phyloP scores from a whole-genome alignment of 2,888 invertebrate genomes.

The Macaria liturata region DNA sequence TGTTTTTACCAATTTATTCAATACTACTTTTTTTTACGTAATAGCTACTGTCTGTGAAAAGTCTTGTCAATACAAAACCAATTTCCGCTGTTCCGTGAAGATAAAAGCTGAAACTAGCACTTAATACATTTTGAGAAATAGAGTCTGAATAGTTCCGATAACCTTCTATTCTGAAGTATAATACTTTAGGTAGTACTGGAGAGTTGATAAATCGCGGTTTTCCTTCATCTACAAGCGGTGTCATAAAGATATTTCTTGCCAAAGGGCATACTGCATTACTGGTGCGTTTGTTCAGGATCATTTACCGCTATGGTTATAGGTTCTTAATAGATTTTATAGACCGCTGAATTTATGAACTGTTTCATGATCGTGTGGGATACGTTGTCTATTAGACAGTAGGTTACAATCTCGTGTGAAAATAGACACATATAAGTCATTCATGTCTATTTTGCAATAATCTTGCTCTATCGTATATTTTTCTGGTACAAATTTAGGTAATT shows the following conservation, averaged over 20 bases:
- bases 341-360: background rate
- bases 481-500: background rate
- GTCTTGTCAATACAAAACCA: no score
- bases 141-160: no score
- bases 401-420: no score
- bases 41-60: no score
- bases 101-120: no score
- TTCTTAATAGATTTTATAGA: background rate
- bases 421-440: background rate
- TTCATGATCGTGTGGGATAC: background rate
- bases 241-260: background rate
- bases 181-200: background rate
- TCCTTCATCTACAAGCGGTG: background rate
- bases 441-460: background rate
- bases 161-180: background rate
- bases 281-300: background rate
- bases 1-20: no score
- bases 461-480: background rate
- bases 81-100: no score
- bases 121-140: no score
- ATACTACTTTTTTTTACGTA: no score
- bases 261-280: background rate
- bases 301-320: background rate
- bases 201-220: background rate
- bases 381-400: background rate